phyloP scores from a whole-genome alignment of 2,888 invertebrate genomes.

The Choristoneura rosaceana region DNA sequence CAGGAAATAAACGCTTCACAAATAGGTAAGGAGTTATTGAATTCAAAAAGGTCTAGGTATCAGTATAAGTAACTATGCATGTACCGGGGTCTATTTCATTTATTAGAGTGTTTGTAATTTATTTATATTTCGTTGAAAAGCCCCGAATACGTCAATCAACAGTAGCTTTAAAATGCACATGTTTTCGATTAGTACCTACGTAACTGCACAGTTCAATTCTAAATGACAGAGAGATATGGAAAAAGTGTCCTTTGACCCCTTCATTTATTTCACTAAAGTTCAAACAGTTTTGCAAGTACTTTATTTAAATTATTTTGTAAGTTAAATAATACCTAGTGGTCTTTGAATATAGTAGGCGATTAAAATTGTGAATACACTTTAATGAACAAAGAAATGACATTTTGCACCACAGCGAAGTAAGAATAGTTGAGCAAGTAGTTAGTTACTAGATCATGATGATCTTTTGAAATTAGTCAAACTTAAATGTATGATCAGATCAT shows the following conservation, averaged over 20 bases:
- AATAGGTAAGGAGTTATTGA: constrained; percentile 18
- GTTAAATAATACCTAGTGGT: constrained; percentile 16
- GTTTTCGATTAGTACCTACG: constrained; percentile 12
- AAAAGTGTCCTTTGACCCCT: constrained; percentile 28
- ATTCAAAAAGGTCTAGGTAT: constrained; percentile 18
- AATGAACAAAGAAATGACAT: neutral
- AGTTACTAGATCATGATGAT: too few relatives aligned
- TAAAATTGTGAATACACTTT: neutral
- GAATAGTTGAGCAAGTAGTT: too few relatives aligned
- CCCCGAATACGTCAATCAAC: constrained; percentile 7
- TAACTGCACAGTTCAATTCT: constrained; percentile 14
- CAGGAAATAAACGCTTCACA: constrained; percentile 25
- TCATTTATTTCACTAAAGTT: constrained; percentile 1
- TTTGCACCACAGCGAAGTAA: too few relatives aligned
- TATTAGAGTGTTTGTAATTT: constrained; percentile 1
- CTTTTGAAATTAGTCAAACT: too few relatives aligned
- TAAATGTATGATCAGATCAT: too few relatives aligned
- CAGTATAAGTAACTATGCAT: neutral
- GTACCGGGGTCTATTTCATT: neutral
- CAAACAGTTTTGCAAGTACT: constrained; percentile 1
- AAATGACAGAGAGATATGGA: constrained; percentile 7
- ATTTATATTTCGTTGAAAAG: neutral
- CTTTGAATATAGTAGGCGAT: neutral
- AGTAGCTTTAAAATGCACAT: constrained; percentile 9
- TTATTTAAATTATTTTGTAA: constrained; percentile 4